Percentiles rank a stretch among this genome's conserved stretches.
Evolutionary conservation across 2,113 vertebrate genomes (phyloP).

Genomic region (Petroica traversi): DNA sequence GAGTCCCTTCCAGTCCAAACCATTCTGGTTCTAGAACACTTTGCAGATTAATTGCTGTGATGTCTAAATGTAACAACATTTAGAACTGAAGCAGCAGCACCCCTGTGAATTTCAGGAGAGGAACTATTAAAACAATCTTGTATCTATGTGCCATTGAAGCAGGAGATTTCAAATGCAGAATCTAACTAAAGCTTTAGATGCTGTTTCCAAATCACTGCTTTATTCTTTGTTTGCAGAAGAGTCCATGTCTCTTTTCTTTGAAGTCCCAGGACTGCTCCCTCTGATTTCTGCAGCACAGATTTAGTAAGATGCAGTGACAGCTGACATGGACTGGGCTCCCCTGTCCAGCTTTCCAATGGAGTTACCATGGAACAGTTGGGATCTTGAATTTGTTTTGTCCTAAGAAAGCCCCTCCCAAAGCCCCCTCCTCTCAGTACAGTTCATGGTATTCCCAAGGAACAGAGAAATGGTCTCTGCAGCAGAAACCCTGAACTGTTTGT

Average conservation of each 20-base stretch:
- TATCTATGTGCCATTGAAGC: not conserved
- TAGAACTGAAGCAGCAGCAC: not conserved
- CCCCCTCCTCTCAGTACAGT: not conserved
- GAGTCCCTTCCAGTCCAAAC: not conserved
- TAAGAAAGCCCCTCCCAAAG: not conserved
- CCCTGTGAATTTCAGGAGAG: not conserved
- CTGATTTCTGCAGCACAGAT: not conserved
- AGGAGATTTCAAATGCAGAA: not conserved
- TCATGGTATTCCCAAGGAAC: fast-evolving
- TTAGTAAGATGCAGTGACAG: not conserved
- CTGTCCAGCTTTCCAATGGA: fast-evolving
- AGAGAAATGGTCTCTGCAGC: not conserved
- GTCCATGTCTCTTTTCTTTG: not conserved
- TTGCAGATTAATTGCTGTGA: fast-evolving
- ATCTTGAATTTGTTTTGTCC: not conserved
- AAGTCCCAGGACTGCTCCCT: not conserved
- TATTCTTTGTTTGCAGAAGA: too few relatives aligned
- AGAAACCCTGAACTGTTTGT: not conserved
- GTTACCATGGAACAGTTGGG: not conserved
- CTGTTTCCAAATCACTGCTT: not conserved
- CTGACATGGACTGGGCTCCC: not conserved
- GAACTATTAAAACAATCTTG: not conserved
- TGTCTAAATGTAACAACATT: not conserved
- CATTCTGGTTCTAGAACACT: not conserved
- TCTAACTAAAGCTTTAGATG: not conserved